These are phyloP conservation scores for Nephrotoma flavescens DNA, from an alignment of 2,888 invertebrate species.

Conservation along the genomic window DNA sequence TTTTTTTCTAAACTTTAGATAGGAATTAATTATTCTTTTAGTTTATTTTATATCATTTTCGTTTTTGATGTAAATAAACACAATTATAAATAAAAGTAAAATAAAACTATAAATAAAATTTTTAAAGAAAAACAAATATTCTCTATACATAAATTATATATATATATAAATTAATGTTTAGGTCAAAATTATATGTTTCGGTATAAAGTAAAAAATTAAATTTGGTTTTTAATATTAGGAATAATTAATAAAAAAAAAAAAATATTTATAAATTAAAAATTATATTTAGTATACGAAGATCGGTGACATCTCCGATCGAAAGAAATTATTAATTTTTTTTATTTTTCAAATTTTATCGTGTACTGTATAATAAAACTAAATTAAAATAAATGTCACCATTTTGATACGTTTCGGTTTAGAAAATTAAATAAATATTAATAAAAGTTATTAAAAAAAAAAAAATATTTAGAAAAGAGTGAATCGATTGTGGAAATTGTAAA, in stretches of 20 bases:
- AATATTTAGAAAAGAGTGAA: neutral
- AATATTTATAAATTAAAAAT: neutral
- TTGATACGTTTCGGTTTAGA: neutral
- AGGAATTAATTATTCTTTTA: neutral
- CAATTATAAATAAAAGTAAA: neutral
- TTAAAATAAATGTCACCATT: neutral
- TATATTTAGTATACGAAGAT: neutral
- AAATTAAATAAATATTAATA: neutral
- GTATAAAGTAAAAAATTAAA: neutral
- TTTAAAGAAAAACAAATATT: neutral
- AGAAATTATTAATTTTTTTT: neutral
- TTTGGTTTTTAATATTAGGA: neutral
- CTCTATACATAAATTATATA: neutral
- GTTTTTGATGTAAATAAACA: neutral
- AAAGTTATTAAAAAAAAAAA: neutral
- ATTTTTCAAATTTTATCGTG: neutral
- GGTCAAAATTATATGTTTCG: constrained; percentile 3
- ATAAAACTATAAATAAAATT: neutral
- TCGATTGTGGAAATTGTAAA: neutral
- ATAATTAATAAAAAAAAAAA: neutral
- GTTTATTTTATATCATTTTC: neutral
- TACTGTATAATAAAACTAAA: neutral
- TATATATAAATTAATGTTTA: constrained; percentile 1
- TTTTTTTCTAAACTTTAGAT: neutral
- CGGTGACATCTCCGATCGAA: neutral